Conservation (phyloP, 2,888 invertebrate species). For the Drosophila falleni region DNA sequence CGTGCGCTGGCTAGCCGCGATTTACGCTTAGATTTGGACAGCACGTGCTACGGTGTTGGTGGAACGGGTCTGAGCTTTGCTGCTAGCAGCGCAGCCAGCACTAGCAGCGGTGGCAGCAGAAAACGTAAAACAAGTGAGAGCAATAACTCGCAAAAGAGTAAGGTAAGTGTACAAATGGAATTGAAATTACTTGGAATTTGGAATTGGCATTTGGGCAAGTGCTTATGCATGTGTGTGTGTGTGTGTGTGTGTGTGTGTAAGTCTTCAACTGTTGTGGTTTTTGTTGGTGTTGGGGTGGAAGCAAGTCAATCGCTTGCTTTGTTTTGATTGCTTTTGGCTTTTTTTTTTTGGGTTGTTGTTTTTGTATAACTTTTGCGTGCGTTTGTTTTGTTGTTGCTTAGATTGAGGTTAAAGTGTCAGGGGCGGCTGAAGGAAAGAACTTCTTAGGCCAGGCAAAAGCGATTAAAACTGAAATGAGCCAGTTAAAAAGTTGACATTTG, state of each 20-base stretch:
- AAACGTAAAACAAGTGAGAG: conserved; percentile 85
- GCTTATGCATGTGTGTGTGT: background rate
- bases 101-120: conserved; percentile 72
- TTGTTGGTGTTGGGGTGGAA: conserved; percentile 33
- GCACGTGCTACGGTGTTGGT: conserved; percentile 79
- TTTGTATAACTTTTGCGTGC: conserved; percentile 39
- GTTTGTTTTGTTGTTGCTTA: conserved; percentile 36
- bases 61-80: conserved; percentile 73
- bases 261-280: conserved; percentile 20
- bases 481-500: conserved; percentile 24
- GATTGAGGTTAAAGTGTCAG: conserved; percentile 66
- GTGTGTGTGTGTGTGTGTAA: background rate
- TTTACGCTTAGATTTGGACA: conserved; percentile 83
- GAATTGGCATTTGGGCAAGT: conserved; percentile 20
- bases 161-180: conserved; percentile 75
- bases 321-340: conserved; percentile 74
- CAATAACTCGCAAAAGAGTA: conserved; percentile 84
- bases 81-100: conserved; percentile 55
- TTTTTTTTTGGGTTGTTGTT: conserved; percentile 21
- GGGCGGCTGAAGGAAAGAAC: conserved; percentile 41
- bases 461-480: conserved; percentile 36
- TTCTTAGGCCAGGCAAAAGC: conserved; percentile 32
- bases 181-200: conserved; percentile 33
- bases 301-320: conserved; percentile 74
- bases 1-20: conserved; percentile 83